These are phyloP conservation scores for Amazona guildingii DNA, from an alignment of 2,113 vertebrate species.

Conservation along the genomic window DNA sequence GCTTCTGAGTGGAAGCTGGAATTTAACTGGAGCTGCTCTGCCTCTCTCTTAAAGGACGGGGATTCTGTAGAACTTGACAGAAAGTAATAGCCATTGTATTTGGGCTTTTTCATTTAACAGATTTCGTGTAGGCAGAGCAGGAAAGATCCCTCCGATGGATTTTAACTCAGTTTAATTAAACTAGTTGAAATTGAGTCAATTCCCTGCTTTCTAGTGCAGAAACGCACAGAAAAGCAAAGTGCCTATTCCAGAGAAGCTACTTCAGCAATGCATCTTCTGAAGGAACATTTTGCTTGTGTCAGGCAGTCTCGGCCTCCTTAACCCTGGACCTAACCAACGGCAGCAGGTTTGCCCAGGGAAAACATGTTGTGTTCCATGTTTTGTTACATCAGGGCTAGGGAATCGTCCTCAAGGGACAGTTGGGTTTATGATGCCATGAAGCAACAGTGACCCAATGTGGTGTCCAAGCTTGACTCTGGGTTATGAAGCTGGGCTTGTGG, in stretches of 20 bases:
- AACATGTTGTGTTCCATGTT: rapidly evolving
- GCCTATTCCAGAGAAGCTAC: not conserved
- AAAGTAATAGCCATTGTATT: slow-evolving; percentile 39
- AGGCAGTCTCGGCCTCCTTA: not conserved
- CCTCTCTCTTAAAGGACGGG: not conserved
- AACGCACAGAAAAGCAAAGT: not conserved
- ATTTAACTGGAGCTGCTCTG: not conserved
- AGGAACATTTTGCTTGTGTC: not conserved
- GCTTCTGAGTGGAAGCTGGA: not conserved
- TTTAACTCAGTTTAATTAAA: slow-evolving; percentile 55
- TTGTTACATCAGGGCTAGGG: not conserved
- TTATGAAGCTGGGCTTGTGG: not conserved
- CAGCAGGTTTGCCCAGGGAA: not conserved
- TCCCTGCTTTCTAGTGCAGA: not conserved
- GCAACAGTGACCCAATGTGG: rapidly evolving
- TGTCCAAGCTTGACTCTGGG: not conserved
- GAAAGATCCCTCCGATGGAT: not conserved
- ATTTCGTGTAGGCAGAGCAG: slow-evolving; percentile 28
- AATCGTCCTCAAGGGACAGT: rapidly evolving
- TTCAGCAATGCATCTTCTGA: not conserved
- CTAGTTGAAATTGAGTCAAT: not conserved
- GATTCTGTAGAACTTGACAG: slow-evolving; percentile 1
- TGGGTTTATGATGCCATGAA: not conserved
- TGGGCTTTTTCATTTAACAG: not conserved
- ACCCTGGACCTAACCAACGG: rapidly evolving